Conservation (phyloP, 2,888 invertebrate species). For the Eugnorisma glareosa region DNA sequence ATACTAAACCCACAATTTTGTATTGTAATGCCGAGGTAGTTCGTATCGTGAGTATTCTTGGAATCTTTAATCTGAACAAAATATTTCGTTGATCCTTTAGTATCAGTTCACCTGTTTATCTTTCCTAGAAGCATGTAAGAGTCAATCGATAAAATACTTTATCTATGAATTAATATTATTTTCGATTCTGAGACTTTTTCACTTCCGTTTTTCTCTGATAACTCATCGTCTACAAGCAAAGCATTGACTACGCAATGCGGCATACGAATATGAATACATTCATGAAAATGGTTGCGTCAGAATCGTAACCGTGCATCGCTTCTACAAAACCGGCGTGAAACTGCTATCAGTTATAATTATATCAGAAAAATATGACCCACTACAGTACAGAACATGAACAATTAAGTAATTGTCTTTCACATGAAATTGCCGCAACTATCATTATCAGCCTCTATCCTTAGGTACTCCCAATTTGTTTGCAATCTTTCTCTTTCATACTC, state of each 20-base stretch:
- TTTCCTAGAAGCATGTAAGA: neutral
- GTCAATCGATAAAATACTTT: neutral
- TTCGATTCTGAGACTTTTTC: neutral
- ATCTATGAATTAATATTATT: slow-evolving; percentile 4
- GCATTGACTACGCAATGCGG: neutral
- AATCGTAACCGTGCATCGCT: neutral
- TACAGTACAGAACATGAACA: neutral
- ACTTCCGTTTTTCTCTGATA: neutral
- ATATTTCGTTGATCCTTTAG: neutral
- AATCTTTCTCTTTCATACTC: neutral
- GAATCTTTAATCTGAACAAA: neutral
- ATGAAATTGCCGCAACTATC: neutral
- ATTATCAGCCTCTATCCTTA: neutral
- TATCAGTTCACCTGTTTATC: neutral
- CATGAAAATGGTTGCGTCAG: neutral
- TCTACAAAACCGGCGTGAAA: neutral
- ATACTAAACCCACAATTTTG: neutral
- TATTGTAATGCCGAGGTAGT: neutral
- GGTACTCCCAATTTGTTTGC: neutral
- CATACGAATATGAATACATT: neutral
- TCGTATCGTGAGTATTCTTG: neutral
- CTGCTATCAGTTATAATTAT: neutral
- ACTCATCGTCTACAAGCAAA: neutral
- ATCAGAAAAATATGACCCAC: neutral
- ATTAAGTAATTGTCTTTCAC: neutral